Conservation (phyloP, 2,888 invertebrate species). For the Macaria notata region DNA sequence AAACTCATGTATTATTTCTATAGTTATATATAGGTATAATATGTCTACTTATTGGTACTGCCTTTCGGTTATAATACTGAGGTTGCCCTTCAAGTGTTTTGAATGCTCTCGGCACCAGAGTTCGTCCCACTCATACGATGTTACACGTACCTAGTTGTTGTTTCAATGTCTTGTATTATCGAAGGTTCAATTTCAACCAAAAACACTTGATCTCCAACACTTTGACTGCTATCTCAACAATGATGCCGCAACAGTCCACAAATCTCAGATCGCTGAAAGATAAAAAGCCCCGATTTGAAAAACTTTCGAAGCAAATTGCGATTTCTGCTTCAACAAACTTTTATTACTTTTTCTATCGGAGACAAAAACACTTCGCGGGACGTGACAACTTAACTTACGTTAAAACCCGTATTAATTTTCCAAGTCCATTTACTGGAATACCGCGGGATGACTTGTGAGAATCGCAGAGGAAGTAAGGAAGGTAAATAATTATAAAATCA, state of each 20-base stretch:
- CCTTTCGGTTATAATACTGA: no score
- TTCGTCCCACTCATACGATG: no score
- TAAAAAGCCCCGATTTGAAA: constrained; percentile 41
- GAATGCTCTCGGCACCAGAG: no score
- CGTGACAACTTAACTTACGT: constrained; percentile 30
- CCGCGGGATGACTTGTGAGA: constrained; percentile 8
- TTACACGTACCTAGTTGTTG: no score
- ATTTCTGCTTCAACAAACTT: constrained; percentile 66
- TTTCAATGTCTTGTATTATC: no score
- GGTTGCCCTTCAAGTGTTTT: no score
- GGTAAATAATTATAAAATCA: no score
- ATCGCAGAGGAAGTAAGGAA: not conserved
- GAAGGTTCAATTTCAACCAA: no score
- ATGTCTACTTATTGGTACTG: no score
- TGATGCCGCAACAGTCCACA: constrained; percentile 24
- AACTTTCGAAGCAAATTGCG: constrained; percentile 57
- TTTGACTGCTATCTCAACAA: not conserved
- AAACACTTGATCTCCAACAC: no score
- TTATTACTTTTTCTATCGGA: constrained; percentile 58
- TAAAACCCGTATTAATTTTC: constrained; percentile 24
- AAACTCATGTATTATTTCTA: no score
- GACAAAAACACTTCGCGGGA: constrained; percentile 37
- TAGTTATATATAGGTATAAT: no score
- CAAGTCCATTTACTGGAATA: constrained; percentile 14
- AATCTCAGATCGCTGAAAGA: constrained; percentile 38